phyloP scores from a whole-genome alignment of 2,113 vertebrate genomes.

The Melanerpes formicivorus region DNA sequence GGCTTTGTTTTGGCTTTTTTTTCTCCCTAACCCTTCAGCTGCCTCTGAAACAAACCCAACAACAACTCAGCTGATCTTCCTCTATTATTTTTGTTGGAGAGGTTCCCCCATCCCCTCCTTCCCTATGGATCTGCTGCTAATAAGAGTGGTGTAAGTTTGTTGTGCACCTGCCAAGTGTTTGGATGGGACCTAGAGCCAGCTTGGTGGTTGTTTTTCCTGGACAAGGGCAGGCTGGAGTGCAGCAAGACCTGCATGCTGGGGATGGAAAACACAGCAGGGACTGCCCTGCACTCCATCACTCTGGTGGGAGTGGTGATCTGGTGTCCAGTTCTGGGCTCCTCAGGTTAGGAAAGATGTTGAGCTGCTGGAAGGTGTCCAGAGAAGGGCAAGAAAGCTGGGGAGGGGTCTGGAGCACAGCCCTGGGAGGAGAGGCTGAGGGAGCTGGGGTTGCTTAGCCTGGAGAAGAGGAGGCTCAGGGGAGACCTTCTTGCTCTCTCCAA shows the following conservation, averaged over 20 bases:
- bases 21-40: not conserved
- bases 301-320: not conserved
- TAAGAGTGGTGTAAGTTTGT: not conserved
- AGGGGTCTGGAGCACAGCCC: too few relatives aligned
- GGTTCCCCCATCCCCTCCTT: not conserved
- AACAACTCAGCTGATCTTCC: not conserved
- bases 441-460: too few relatives aligned
- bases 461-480: too few relatives aligned
- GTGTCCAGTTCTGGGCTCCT: too few relatives aligned
- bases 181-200: not conserved
- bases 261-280: not conserved
- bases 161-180: constrained; percentile 3
- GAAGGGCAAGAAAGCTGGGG: too few relatives aligned
- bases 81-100: constrained; percentile 39
- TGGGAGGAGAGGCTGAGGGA: too few relatives aligned
- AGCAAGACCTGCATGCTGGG: not conserved
- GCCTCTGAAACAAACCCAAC: constrained; percentile 35
- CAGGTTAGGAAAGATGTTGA: too few relatives aligned
- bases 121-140: not conserved
- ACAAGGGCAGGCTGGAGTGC: not conserved
- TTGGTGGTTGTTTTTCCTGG: not conserved
- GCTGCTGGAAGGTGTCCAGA: too few relatives aligned
- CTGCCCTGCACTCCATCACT: not conserved
- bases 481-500: too few relatives aligned
- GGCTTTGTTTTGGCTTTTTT: not conserved